These are phyloP conservation scores for Buteo buteo DNA, from an alignment of 2,113 vertebrate genomes.

Conservation along the genomic window DNA sequence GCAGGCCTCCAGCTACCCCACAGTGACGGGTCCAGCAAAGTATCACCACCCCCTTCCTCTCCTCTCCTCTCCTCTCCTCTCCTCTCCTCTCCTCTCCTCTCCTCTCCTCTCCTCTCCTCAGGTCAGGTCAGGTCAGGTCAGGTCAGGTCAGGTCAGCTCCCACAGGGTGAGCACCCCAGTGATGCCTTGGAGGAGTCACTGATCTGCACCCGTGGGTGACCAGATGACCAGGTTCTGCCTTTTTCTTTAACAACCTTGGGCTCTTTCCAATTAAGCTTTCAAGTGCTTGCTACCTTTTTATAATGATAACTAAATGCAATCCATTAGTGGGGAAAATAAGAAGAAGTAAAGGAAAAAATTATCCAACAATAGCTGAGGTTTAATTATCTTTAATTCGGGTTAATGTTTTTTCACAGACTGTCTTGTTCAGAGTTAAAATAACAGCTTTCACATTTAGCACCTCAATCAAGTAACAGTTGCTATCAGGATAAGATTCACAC, in stretches of 20 bases:
- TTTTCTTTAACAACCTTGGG: neutral
- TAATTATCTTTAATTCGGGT: neutral
- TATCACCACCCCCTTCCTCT: neutral
- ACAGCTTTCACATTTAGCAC: conserved; percentile 32
- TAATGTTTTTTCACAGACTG: neutral
- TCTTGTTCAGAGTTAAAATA: neutral
- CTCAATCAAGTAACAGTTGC: neutral
- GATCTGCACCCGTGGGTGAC: rapidly evolving
- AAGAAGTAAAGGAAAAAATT: neutral
- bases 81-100: neutral
- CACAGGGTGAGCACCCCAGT: neutral
- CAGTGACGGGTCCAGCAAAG: neutral
- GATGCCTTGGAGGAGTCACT: neutral
- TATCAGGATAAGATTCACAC: conserved; percentile 14
- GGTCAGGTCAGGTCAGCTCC: neutral
- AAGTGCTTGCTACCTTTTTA: neutral
- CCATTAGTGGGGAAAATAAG: neutral
- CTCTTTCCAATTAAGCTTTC: neutral
- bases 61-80: neutral
- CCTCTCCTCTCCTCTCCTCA: neutral
- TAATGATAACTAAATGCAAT: neutral
- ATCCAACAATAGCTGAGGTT: neutral
- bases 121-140: no score
- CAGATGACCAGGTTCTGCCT: neutral
- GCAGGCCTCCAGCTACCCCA: neutral